phyloP scores from a whole-genome alignment of 2,888 invertebrate genomes.

The Drosophila borborema region DNA sequence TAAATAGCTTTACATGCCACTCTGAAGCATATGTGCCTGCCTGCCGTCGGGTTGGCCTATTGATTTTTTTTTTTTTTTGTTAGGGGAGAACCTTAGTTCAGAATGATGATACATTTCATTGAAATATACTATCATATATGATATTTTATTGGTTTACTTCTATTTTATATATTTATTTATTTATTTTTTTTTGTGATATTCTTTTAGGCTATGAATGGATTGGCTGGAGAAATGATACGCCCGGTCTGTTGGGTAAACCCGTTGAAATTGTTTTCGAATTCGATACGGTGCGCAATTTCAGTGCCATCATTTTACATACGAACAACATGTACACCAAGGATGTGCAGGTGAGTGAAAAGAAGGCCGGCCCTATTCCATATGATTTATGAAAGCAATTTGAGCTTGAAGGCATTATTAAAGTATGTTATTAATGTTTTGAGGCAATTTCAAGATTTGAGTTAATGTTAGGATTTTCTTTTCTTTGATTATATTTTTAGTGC shows the following conservation, averaged over 20 bases:
- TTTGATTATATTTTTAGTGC: too few species aligned
- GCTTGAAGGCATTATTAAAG: neutral
- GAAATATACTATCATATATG: constrained; percentile 40
- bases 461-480: too few species aligned
- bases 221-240: constrained; percentile 91
- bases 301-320: constrained; percentile 90
- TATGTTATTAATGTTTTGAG: neutral
- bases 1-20: constrained; percentile 73
- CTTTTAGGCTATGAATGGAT: constrained; percentile 92
- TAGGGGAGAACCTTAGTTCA: constrained; percentile 12
- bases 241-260: constrained; percentile 87
- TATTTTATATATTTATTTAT: too few species aligned
- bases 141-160: constrained; percentile 7
- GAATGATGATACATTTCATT: constrained; percentile 44
- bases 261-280: constrained; percentile 92
- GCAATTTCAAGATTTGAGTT: too few species aligned
- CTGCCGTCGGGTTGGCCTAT: constrained; percentile 45
- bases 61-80: constrained; percentile 27
- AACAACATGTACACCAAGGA: constrained; percentile 92
- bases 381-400: constrained; percentile 24
- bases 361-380: neutral
- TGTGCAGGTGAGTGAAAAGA: constrained; percentile 88
- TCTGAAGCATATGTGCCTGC: constrained; percentile 42
- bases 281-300: constrained; percentile 91
- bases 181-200: constrained; percentile 64